Evolutionary conservation across 2,113 vertebrate species (phyloP).

Genomic region (Gallinago undulata): DNA sequence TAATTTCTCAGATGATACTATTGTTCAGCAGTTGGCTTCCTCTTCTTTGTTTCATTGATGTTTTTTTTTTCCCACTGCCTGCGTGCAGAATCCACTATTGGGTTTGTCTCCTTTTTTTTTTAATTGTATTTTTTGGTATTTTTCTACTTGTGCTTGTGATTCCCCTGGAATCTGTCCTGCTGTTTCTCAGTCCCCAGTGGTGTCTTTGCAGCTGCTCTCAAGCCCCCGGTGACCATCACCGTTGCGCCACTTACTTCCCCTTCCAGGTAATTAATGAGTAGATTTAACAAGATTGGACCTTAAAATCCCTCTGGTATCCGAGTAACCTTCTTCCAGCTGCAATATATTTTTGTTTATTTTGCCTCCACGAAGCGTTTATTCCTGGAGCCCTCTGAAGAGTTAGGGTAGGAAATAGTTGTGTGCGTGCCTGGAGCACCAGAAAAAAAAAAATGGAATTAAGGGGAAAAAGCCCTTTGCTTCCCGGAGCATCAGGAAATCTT

Average conservation of each 20-base stretch:
- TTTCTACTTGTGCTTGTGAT: neutral
- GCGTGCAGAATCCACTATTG: neutral
- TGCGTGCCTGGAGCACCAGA: neutral
- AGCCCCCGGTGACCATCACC: neutral
- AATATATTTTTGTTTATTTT: conserved; percentile 22
- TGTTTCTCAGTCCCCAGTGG: neutral
- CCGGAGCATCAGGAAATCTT: neutral
- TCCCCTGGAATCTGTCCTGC: neutral
- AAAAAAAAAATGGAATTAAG: neutral
- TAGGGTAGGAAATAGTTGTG: neutral
- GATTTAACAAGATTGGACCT: conserved; percentile 39
- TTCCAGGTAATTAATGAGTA: conserved; percentile 64
- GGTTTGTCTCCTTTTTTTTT: neutral
- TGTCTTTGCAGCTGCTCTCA: conserved; percentile 4
- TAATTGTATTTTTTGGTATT: neutral
- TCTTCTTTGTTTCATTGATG: neutral
- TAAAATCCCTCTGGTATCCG: conserved; percentile 33
- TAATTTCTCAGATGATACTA: neutral
- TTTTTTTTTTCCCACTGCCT: neutral
- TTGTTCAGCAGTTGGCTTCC: neutral
- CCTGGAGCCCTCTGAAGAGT: neutral
- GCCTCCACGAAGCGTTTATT: neutral
- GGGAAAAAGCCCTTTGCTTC: neutral
- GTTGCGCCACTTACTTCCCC: conserved; percentile 13
- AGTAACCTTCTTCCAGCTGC: conserved; percentile 12